Conservation (phyloP, 1,140 invertebrate genomes). For the Leptonema lineaticorne region DNA sequence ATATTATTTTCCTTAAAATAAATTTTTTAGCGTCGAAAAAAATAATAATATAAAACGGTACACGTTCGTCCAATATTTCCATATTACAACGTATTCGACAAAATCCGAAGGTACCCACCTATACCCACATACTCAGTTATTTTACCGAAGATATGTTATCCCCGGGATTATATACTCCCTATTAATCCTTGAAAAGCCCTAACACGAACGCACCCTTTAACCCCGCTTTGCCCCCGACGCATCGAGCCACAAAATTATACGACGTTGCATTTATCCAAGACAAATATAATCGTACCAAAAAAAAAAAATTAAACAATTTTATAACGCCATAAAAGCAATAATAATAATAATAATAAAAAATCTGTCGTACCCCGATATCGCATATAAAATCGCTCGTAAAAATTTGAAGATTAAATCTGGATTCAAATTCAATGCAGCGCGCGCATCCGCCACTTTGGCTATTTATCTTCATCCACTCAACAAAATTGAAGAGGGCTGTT, state of each 20-base stretch:
- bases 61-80: too few species aligned
- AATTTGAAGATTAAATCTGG: background rate
- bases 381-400: background rate
- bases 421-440: background rate
- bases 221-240: constrained; percentile 8
- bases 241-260: constrained; percentile 13
- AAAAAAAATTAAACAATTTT: too few species aligned
- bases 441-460: background rate
- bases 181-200: constrained; percentile 18
- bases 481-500: constrained; percentile 22
- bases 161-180: constrained; percentile 21
- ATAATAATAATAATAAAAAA: too few species aligned
- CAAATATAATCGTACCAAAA: background rate
- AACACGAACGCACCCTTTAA: constrained; percentile 11
- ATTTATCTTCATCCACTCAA: constrained; percentile 23
- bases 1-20: too few species aligned
- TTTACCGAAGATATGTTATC: constrained; percentile 7
- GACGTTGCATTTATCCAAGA: background rate
- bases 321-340: too few species aligned
- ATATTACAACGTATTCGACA: background rate
- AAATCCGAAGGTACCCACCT: too few species aligned
- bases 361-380: background rate
- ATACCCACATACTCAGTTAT: background rate
- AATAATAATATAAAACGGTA: too few species aligned
- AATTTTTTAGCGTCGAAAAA: too few species aligned